Evolutionary conservation across 1,140 invertebrate species (phyloP).

Genomic region (Cecropterus lyciades): DNA sequence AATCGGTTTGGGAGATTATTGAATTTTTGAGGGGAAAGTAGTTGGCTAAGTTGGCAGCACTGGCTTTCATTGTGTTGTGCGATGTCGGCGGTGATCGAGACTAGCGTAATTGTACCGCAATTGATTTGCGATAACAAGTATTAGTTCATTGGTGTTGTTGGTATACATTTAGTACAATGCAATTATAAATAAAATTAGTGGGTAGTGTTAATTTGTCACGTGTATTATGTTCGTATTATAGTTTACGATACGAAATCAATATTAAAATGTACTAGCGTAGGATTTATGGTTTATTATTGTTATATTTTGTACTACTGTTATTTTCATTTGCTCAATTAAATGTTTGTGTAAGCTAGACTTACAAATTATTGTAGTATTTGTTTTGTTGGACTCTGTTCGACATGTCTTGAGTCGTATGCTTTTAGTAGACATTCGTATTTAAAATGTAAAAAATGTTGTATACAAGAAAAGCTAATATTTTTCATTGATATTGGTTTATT

Average conservation of each 20-base stretch:
- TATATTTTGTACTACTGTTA: conserved; percentile 59
- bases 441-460: conserved; percentile 14
- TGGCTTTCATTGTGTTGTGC: conserved; percentile 5
- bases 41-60: conserved; percentile 11
- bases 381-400: conserved; percentile 51
- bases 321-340: conserved; percentile 83
- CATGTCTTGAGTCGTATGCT: conserved; percentile 5
- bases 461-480: conserved; percentile 14
- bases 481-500: conserved; percentile 5
- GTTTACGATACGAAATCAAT: conserved; percentile 63
- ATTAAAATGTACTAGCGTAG: conserved; percentile 62
- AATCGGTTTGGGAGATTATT: background rate
- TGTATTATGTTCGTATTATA: conserved; percentile 69
- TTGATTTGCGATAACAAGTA: conserved; percentile 57
- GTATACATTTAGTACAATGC: conserved; percentile 74
- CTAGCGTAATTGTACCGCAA: conserved; percentile 61
- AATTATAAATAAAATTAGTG: conserved; percentile 60
- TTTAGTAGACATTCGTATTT: conserved; percentile 8
- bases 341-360: conserved; percentile 70
- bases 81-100: background rate
- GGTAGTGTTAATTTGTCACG: conserved; percentile 55
- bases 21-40: conserved; percentile 29
- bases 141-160: conserved; percentile 70
- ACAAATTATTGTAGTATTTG: conserved; percentile 61
- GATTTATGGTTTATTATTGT: conserved; percentile 57